Evolutionary conservation across 1,140 invertebrate genomes (phyloP).

Genomic region (Pogonomyrmex californicus): DNA sequence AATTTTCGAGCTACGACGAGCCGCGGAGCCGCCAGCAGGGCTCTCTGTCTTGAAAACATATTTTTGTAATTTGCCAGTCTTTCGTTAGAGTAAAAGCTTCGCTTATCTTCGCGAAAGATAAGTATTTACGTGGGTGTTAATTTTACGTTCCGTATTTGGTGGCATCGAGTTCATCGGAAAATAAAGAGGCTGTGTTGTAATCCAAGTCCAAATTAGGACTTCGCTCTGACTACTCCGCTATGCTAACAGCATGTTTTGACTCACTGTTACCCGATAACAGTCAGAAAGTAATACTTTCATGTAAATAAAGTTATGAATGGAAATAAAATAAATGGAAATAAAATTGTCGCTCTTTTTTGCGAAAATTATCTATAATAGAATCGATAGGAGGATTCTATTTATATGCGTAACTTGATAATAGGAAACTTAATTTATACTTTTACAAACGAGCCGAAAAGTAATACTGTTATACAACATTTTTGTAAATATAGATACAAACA

Average conservation of each 20-base stretch:
- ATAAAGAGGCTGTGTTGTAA: slow-evolving; percentile 37
- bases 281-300: background rate
- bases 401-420: background rate
- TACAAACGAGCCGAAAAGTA: background rate
- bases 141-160: slow-evolving; percentile 19
- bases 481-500: background rate
- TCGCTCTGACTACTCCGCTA: background rate
- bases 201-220: slow-evolving; percentile 53
- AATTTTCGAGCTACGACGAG: background rate
- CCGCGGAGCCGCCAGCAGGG: background rate
- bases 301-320: background rate
- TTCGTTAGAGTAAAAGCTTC: background rate
- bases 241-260: slow-evolving; percentile 17
- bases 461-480: too few relatives aligned
- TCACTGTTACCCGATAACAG: background rate
- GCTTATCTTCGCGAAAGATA: background rate
- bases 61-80: background rate
- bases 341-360: background rate
- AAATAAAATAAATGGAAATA: too few relatives aligned
- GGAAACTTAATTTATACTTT: background rate
- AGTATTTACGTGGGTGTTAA: background rate
- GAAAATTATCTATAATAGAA: background rate
- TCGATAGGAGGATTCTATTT: background rate
- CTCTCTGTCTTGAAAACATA: background rate
- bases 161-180: slow-evolving; percentile 14